phyloP scores from a whole-genome alignment of 2,797 vertebrate species.

The Lithobates sylvaticus region DNA sequence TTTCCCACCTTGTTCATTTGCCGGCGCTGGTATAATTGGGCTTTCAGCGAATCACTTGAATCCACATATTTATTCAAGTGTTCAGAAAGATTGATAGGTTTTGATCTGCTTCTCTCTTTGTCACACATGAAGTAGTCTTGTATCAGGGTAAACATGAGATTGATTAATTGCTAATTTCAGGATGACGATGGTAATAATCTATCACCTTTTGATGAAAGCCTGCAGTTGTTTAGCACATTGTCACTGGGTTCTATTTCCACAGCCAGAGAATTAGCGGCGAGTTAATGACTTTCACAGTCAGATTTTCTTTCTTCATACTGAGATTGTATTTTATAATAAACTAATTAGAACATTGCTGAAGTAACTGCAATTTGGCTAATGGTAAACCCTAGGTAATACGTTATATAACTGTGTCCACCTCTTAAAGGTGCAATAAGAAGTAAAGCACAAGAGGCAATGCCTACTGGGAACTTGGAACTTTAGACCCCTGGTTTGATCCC shows the following conservation, averaged over 20 bases:
- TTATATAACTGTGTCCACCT: neutral
- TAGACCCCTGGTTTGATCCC: no score
- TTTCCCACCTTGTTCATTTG: neutral
- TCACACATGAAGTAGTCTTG: constrained; percentile 41
- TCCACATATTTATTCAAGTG: constrained; percentile 11
- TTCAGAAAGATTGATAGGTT: constrained; percentile 52
- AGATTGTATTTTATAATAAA: constrained; percentile 46
- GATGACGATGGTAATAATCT: constrained; percentile 54
- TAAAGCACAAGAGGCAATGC: neutral
- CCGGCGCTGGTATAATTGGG: neutral
- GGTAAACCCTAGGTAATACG: neutral
- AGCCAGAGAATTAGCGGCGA: constrained; percentile 41
- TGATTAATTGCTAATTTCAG: constrained; percentile 57
- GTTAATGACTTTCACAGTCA: constrained; percentile 57
- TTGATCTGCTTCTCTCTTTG: constrained; percentile 40
- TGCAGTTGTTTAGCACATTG: constrained; percentile 46
- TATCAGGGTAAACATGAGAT: constrained; percentile 38
- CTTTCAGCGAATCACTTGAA: constrained; percentile 8
- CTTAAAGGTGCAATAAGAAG: neutral
- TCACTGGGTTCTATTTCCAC: constrained; percentile 34
- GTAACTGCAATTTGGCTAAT: neutral
- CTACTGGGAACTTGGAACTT: no score
- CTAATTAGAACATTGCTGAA: constrained; percentile 24
- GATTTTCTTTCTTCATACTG: constrained; percentile 42
- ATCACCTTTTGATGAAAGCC: constrained; percentile 55